Percentiles rank a stretch among this genome's conserved stretches.
Conservation (phyloP, 2,113 vertebrate genomes). For the Hippotragus niger region DNA sequence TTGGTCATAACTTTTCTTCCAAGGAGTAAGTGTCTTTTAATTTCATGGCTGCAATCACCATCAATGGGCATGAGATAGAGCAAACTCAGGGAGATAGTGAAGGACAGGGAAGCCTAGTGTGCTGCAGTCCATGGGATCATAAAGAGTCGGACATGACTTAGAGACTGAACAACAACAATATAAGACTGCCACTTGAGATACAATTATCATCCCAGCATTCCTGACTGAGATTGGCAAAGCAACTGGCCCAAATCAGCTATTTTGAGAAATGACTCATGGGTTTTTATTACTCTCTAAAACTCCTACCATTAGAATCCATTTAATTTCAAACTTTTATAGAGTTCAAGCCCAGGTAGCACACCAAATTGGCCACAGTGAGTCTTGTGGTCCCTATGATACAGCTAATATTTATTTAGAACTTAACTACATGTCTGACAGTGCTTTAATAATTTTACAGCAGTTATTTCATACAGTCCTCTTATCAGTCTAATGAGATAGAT, state of each 20-base stretch:
- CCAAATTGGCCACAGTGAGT: not conserved
- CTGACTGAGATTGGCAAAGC: not conserved
- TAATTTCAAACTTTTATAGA: not conserved
- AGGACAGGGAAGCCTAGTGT: not conserved
- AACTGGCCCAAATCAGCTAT: not conserved
- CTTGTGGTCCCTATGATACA: not conserved
- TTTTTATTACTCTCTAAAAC: not conserved
- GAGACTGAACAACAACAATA: not conserved
- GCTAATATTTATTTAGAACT: not conserved
- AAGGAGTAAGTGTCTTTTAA: too few species aligned
- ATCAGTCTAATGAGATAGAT: not conserved
- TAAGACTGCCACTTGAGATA: not conserved
- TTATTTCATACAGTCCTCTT: not conserved
- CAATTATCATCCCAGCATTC: not conserved
- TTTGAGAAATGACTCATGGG: not conserved
- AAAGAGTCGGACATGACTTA: not conserved
- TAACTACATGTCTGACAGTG: not conserved
- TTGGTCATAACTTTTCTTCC: too few species aligned
- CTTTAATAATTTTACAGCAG: not conserved
- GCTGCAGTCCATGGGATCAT: not conserved
- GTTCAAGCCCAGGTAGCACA: not conserved
- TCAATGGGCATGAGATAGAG: not conserved
- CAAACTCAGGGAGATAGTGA: not conserved
- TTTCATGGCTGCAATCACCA: too few species aligned
- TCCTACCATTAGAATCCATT: not conserved